Conservation (phyloP, 2,797 vertebrate genomes). For the Crypturellus tataupa region DNA sequence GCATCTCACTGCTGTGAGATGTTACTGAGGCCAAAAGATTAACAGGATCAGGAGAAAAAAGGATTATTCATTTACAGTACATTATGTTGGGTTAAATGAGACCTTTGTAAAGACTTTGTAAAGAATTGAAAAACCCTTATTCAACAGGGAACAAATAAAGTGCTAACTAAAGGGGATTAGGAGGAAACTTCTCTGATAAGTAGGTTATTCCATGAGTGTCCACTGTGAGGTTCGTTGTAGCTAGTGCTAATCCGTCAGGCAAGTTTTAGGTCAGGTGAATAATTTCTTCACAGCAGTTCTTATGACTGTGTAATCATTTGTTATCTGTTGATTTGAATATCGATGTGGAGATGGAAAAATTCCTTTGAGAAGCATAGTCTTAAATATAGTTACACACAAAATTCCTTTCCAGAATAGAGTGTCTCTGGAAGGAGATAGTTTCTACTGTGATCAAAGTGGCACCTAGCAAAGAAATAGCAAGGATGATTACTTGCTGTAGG, state of each 20-base stretch:
- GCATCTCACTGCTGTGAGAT: conserved; percentile 62
- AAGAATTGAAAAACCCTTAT: conserved; percentile 73
- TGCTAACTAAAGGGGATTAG: conserved; percentile 67
- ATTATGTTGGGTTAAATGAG: conserved; percentile 71
- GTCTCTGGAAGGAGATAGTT: background rate
- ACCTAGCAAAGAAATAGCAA: background rate
- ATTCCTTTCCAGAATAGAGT: background rate
- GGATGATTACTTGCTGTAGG: background rate
- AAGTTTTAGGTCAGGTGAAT: background rate
- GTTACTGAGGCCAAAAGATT: conserved; percentile 71
- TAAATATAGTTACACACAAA: background rate
- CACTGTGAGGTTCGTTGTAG: conserved; percentile 49
- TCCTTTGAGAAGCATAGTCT: background rate
- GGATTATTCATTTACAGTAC: conserved; percentile 77
- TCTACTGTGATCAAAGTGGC: background rate
- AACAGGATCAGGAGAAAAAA: conserved; percentile 74
- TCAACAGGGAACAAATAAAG: conserved; percentile 71
- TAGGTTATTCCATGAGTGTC: conserved; percentile 44
- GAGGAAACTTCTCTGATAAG: conserved; percentile 62
- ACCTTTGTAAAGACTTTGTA: conserved; percentile 71
- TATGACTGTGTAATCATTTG: background rate
- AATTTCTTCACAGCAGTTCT: background rate
- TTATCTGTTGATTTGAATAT: background rate
- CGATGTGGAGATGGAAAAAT: background rate
- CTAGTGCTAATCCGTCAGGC: background rate